Percentiles rank a stretch among this genome's conserved stretches.
Conservation (phyloP, 2,113 vertebrate species). For the Cavia aperea region DNA sequence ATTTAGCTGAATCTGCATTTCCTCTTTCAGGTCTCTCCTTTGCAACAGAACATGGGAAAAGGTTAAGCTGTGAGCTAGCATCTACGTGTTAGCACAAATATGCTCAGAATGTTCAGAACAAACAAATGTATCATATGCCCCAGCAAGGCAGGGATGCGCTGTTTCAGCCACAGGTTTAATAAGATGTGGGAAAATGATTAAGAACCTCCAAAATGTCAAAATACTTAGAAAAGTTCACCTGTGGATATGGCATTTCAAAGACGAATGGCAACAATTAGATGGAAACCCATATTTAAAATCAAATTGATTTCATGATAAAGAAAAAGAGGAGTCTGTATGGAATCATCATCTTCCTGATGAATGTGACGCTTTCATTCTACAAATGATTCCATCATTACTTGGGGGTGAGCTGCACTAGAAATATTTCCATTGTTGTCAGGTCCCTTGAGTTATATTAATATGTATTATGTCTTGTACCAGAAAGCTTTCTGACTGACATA, state of each 20-base stretch:
- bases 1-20: background rate
- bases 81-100: background rate
- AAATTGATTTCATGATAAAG: background rate
- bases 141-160: background rate
- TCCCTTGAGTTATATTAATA: conserved; percentile 21
- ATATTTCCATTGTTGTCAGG: background rate
- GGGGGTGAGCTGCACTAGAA: background rate
- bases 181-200: conserved; percentile 29
- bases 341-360: conserved; percentile 22
- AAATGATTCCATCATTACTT: conserved; percentile 23
- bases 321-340: conserved; percentile 1
- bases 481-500: conserved; percentile 35
- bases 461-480: background rate
- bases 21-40: background rate
- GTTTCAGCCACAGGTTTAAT: background rate
- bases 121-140: background rate
- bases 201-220: conserved; percentile 48
- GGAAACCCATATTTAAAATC: conserved; percentile 24
- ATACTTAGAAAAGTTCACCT: background rate
- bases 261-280: conserved; percentile 43
- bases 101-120: conserved; percentile 5
- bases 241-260: conserved; percentile 29
- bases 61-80: background rate
- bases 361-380: background rate
- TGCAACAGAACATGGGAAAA: background rate